A percentile compares a stretch with the other conserved stretches of the same genome.
These are phyloP conservation scores for Ormyrus thymus DNA, from an alignment of 2,888 invertebrate species.

Conservation along the genomic window DNA sequence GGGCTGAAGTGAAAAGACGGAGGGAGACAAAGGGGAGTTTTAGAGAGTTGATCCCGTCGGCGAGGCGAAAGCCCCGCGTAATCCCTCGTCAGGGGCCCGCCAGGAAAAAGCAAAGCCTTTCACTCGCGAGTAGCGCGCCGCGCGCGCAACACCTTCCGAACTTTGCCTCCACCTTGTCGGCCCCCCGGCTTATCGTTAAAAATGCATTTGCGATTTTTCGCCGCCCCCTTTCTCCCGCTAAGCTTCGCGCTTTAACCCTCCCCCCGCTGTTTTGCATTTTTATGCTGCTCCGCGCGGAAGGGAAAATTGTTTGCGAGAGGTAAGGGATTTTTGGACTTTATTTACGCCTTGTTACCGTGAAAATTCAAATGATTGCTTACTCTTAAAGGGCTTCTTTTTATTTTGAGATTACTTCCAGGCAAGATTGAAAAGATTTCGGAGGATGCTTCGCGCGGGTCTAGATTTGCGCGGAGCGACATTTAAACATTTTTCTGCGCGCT, in stretches of 20 bases:
- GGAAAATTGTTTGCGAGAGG: no score
- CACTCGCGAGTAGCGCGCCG: conserved; percentile 12
- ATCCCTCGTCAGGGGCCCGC: conserved; percentile 22
- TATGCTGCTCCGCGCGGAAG: no score
- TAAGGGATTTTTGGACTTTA: no score
- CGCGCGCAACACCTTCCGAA: conserved; percentile 34
- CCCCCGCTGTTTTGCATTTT: neutral
- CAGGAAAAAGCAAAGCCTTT: conserved; percentile 38
- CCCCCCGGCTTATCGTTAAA: conserved; percentile 33
- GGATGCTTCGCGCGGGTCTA: no score
- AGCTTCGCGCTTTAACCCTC: no score
- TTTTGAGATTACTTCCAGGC: no score
- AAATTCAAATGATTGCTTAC: no score
- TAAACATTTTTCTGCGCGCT: neutral
- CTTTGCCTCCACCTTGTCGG: conserved; percentile 11
- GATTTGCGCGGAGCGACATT: no score
- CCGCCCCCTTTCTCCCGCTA: no score
- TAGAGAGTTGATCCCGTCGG: conserved; percentile 35
- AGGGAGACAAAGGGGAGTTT: conserved; percentile 30
- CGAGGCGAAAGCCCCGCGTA: conserved; percentile 30
- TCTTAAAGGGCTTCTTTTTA: no score
- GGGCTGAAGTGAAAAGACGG: conserved; percentile 8
- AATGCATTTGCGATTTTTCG: conserved; percentile 31
- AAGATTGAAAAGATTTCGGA: no score
- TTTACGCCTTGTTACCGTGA: no score